A percentile compares a stretch with the other conserved stretches of the same genome.
These are phyloP conservation scores for Melospiza melodia DNA, from an alignment of 2,113 vertebrate species.

Conservation along the genomic window DNA sequence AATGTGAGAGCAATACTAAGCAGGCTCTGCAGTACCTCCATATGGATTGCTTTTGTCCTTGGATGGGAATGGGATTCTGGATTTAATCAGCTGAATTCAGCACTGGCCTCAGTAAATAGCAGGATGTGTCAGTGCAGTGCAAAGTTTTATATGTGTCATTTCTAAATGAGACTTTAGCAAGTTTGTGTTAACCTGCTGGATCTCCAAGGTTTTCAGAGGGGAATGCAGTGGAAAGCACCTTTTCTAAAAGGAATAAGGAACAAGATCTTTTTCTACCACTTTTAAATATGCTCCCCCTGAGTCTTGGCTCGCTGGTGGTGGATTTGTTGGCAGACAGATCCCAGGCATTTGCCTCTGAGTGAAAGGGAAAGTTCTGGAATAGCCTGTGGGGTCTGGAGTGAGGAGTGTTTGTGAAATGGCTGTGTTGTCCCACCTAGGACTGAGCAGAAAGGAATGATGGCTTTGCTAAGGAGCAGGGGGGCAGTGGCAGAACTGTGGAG, in stretches of 20 bases:
- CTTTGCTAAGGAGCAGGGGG: neutral
- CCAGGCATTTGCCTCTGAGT: neutral
- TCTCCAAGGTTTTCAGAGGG: neutral
- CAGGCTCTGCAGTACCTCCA: slow-evolving; percentile 27
- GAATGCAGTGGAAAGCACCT: neutral
- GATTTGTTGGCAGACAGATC: neutral
- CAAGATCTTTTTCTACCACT: neutral
- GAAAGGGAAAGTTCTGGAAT: neutral
- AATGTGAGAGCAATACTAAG: slow-evolving; percentile 48
- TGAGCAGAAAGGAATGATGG: neutral
- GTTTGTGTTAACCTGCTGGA: neutral
- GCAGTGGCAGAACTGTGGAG: neutral
- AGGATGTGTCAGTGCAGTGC: neutral
- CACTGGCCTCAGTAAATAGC: neutral
- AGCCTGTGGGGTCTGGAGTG: neutral
- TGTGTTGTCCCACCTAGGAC: neutral
- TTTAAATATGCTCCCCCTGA: neutral
- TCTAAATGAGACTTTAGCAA: neutral
- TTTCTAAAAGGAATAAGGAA: neutral
- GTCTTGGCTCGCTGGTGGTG: neutral
- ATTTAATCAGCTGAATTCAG: slow-evolving; percentile 39
- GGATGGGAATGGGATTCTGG: slow-evolving; percentile 18
- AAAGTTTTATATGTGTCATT: neutral
- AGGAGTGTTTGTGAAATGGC: neutral
- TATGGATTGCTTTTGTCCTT: slow-evolving; percentile 45